A percentile compares a stretch with the other conserved stretches of the same genome.
These are phyloP conservation scores for Leptosomus discolor DNA, from an alignment of 2,113 vertebrate genomes.

Conservation along the genomic window DNA sequence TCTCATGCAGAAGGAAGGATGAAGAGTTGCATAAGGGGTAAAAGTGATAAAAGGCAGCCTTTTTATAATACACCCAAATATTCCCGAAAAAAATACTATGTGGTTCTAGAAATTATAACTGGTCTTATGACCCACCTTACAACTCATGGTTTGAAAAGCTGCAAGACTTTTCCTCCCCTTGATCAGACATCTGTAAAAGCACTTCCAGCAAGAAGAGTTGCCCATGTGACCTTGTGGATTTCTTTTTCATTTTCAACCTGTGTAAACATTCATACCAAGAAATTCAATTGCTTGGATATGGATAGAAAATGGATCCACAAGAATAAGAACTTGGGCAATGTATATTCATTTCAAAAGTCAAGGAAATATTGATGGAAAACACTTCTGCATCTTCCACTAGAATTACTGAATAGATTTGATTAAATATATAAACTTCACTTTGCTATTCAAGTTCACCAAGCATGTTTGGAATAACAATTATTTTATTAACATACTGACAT, in stretches of 20 bases:
- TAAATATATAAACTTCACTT: conserved; percentile 45
- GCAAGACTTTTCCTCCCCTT: background rate
- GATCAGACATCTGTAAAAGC: background rate
- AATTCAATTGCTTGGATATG: background rate
- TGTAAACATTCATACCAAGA: background rate
- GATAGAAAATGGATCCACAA: background rate
- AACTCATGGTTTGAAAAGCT: background rate
- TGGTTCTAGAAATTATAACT: background rate
- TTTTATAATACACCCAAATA: background rate
- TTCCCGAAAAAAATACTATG: background rate
- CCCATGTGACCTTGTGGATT: background rate
- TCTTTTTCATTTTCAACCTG: background rate
- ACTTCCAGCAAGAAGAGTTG: background rate
- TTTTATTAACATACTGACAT: conserved; percentile 44
- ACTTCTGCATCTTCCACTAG: conserved; percentile 42
- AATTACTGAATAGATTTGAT: conserved; percentile 54
- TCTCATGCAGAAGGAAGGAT: background rate
- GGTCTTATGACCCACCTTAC: background rate
- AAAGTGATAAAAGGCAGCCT: background rate
- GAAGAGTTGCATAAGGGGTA: background rate
- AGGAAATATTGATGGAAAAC: conserved; percentile 37
- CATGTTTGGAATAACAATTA: conserved; percentile 59
- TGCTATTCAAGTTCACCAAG: conserved; percentile 44
- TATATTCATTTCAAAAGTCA: conserved; percentile 42
- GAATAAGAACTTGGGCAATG: background rate